These are phyloP conservation scores for Enhydra lutris DNA, from an alignment of 2,113 vertebrate genomes.

Conservation along the genomic window DNA sequence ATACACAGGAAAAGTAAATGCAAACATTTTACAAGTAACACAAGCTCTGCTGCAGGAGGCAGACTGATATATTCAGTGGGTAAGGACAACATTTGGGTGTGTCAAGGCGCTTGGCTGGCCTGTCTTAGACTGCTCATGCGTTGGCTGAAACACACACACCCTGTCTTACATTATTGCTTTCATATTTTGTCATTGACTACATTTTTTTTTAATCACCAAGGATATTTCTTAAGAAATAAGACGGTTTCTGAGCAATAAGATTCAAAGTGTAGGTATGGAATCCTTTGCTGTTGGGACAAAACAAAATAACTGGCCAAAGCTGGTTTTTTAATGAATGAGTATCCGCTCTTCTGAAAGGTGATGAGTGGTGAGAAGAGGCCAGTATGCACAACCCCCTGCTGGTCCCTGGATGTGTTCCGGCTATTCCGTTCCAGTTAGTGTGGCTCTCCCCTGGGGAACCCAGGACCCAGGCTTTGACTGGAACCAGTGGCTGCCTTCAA, in stretches of 20 bases:
- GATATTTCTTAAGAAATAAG: constrained; percentile 42
- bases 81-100: constrained; percentile 57
- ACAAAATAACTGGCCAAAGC: background rate
- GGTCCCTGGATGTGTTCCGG: background rate
- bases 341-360: background rate
- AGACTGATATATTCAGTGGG: background rate
- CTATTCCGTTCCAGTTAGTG: background rate
- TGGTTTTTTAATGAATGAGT: background rate
- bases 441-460: background rate
- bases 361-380: background rate
- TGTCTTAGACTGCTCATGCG: constrained; percentile 36
- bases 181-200: constrained; percentile 60
- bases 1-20: constrained; percentile 7
- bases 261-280: background rate
- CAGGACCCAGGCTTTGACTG: background rate
- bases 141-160: constrained; percentile 50
- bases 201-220: constrained; percentile 46
- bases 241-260: background rate
- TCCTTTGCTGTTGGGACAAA: constrained; percentile 18
- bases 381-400: background rate
- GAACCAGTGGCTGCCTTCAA: background rate
- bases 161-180: constrained; percentile 55
- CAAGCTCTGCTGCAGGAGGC: background rate
- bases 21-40: constrained; percentile 46
- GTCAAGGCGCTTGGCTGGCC: constrained; percentile 41